Evolutionary conservation across 2,888 invertebrate species (phyloP).

Genomic region (Monoplex corrugatus): DNA sequence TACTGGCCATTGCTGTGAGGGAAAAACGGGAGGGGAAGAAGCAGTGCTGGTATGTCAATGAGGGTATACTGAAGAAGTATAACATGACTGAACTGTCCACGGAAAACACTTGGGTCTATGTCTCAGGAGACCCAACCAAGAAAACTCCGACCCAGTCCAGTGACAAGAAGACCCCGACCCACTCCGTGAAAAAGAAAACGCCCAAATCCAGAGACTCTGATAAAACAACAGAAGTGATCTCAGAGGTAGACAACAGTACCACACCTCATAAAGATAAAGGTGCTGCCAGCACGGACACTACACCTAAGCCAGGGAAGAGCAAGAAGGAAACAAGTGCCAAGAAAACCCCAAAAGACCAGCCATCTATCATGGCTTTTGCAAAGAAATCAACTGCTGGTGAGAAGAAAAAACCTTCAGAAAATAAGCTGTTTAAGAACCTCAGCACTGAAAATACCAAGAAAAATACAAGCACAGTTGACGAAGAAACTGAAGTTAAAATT

Average conservation of each 20-base stretch:
- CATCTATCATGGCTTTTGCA: conserved; percentile 62
- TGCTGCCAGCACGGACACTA: not conserved
- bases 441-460: not conserved
- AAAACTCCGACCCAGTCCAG: conserved; percentile 2
- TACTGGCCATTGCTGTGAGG: conserved; percentile 86
- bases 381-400: conserved; percentile 27
- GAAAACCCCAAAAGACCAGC: conserved; percentile 56
- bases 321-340: conserved; percentile 34
- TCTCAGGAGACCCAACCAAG: conserved; percentile 64
- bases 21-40: conserved; percentile 84
- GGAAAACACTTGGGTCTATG: conserved; percentile 85
- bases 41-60: conserved; percentile 87
- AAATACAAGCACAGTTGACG: not conserved
- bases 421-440: not conserved
- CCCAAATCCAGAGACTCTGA: conserved; percentile 9
- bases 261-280: not conserved
- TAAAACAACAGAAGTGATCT: not conserved
- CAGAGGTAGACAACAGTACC: not conserved
- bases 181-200: not conserved
- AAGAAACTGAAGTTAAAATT: not conserved
- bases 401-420: not conserved
- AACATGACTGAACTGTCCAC: conserved; percentile 83
- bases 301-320: conserved; percentile 16
- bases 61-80: conserved; percentile 84
- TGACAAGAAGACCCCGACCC: conserved; percentile 33